These are phyloP conservation scores for Drosophila repleta DNA, from an alignment of 1,140 invertebrate species.

Conservation along the genomic window DNA sequence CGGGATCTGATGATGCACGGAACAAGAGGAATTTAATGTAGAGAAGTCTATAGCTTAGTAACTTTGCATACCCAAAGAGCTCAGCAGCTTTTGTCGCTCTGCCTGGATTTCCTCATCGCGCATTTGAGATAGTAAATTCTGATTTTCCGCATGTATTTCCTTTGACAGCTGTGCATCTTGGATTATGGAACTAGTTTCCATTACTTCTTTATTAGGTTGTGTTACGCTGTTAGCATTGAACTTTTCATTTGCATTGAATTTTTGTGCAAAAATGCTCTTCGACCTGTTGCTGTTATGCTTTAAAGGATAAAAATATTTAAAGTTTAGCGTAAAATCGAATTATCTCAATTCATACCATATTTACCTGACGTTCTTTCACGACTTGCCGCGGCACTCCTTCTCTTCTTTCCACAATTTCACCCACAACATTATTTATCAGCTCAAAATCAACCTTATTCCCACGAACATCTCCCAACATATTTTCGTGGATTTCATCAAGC, in stretches of 20 bases:
- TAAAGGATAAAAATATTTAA: neutral
- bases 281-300: slow-evolving; percentile 26
- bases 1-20: slow-evolving; percentile 60
- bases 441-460: slow-evolving; percentile 39
- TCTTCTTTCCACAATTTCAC: slow-evolving; percentile 86
- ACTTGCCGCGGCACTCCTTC: slow-evolving; percentile 14
- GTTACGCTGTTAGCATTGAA: neutral
- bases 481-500: slow-evolving; percentile 74
- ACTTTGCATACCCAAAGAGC: slow-evolving; percentile 85
- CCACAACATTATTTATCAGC: slow-evolving; percentile 84
- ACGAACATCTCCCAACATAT: slow-evolving; percentile 68
- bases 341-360: slow-evolving; percentile 12
- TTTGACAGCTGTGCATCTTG: slow-evolving; percentile 85
- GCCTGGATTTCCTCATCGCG: slow-evolving; percentile 89
- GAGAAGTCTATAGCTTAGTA: neutral
- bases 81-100: slow-evolving; percentile 88
- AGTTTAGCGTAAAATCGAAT: accelerated
- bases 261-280: slow-evolving; percentile 56
- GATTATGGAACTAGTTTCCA: slow-evolving; percentile 85
- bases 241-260: slow-evolving; percentile 15
- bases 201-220: slow-evolving; percentile 36
- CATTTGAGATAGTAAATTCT: slow-evolving; percentile 88
- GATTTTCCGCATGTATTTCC: slow-evolving; percentile 90
- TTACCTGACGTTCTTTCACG: neutral
- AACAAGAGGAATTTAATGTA: neutral